Conservation (phyloP, 2,113 vertebrate genomes). For the Pseudopipra pipra region DNA sequence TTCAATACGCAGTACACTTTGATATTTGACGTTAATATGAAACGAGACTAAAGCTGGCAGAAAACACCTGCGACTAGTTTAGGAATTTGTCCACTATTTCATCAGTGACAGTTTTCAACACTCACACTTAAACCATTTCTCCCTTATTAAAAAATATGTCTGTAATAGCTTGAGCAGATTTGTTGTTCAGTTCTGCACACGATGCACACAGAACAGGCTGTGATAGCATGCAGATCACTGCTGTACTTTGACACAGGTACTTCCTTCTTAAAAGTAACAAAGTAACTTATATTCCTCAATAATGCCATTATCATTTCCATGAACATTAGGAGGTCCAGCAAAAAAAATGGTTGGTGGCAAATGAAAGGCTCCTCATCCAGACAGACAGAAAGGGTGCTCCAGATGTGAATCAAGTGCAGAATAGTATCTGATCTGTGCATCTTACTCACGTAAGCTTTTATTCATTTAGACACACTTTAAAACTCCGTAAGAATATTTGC, state of each 20-base stretch:
- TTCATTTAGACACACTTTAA: constrained; percentile 25
- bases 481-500: constrained; percentile 4
- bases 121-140: background rate
- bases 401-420: background rate
- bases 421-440: constrained; percentile 1
- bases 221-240: background rate
- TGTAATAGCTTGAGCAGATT: background rate
- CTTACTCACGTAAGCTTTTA: background rate
- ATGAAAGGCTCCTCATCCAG: background rate
- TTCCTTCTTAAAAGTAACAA: background rate
- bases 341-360: background rate
- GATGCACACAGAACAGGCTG: background rate
- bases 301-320: background rate
- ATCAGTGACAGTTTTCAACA: background rate
- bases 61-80: background rate
- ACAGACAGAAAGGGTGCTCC: background rate
- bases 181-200: background rate
- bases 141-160: fast-evolving
- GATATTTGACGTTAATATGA: background rate
- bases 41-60: background rate
- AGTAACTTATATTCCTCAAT: background rate
- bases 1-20: background rate
- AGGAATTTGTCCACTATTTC: background rate
- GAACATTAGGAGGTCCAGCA: background rate
- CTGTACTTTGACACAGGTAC: background rate